phyloP scores from a whole-genome alignment of 1,140 invertebrate species.

The Zelostemma sp. region DNA sequence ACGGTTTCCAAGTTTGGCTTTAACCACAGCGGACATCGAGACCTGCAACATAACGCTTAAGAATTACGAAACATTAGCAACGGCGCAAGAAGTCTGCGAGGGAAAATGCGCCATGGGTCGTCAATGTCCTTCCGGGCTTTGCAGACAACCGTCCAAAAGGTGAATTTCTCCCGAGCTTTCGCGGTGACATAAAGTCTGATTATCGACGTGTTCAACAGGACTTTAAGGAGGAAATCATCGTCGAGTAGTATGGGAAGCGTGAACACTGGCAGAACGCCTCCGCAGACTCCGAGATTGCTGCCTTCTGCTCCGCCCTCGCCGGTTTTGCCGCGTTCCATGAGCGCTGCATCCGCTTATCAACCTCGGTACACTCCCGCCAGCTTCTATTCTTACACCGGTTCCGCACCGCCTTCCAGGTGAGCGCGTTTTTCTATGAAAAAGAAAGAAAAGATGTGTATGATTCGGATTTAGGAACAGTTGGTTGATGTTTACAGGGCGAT shows the following conservation, averaged over 20 bases:
- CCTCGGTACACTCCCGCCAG: slow-evolving; percentile 80
- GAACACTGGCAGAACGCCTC: slow-evolving; percentile 71
- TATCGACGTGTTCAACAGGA: slow-evolving; percentile 49
- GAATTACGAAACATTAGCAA: slow-evolving; percentile 84
- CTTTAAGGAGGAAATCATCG: slow-evolving; percentile 69
- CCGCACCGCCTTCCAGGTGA: slow-evolving; percentile 60
- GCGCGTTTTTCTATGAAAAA: no score
- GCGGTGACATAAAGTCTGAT: no score
- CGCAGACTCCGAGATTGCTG: slow-evolving; percentile 68
- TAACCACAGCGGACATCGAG: slow-evolving; percentile 80
- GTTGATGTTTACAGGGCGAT: slow-evolving; percentile 72
- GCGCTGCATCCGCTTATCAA: slow-evolving; percentile 72
- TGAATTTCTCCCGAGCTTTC: slow-evolving; percentile 35
- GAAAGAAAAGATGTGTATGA: no score
- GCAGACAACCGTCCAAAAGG: slow-evolving; percentile 72
- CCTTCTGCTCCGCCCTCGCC: slow-evolving; percentile 68
- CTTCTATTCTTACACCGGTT: slow-evolving; percentile 80
- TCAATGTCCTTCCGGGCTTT: slow-evolving; percentile 84
- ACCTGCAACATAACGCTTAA: slow-evolving; percentile 82
- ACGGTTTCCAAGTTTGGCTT: slow-evolving; percentile 83
- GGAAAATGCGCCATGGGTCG: slow-evolving; percentile 87
- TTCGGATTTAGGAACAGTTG: no score
- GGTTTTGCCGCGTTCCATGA: slow-evolving; percentile 69
- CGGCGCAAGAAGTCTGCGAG: slow-evolving; percentile 84
- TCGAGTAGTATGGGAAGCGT: slow-evolving; percentile 70